Percentiles rank a stretch among this genome's conserved stretches.
Conservation (phyloP, 2,113 vertebrate species). For the Poicephalus meyeri region DNA sequence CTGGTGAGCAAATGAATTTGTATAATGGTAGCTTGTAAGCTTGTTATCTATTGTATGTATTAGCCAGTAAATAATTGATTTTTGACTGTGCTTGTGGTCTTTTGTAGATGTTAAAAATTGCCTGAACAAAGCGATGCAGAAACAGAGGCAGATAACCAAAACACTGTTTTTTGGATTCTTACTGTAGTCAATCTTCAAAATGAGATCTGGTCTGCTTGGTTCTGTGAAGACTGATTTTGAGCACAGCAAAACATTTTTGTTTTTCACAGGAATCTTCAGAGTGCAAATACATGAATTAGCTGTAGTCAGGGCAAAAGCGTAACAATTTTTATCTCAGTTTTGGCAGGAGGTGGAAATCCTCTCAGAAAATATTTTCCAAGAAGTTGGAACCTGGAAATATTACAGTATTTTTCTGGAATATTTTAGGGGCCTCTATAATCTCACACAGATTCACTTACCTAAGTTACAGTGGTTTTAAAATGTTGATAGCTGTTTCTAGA, state of each 20-base stretch:
- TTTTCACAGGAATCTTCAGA: background rate
- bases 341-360: background rate
- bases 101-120: background rate
- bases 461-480: background rate
- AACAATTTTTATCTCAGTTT: background rate
- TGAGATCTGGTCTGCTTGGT: background rate
- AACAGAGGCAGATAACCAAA: background rate
- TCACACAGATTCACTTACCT: background rate
- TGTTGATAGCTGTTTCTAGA: background rate
- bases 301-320: background rate
- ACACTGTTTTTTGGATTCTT: background rate
- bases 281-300: background rate
- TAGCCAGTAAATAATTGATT: background rate
- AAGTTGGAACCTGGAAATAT: background rate
- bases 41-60: background rate
- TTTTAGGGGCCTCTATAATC: background rate
- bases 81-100: background rate
- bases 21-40: background rate
- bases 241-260: background rate
- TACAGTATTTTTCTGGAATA: background rate
- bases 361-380: background rate
- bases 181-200: background rate
- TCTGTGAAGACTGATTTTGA: background rate
- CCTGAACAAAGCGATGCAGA: background rate
- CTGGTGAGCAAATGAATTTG: background rate